These are phyloP conservation scores for Chrysochloris asiatica DNA, from an alignment of 2,113 vertebrate species.

Conservation along the genomic window DNA sequence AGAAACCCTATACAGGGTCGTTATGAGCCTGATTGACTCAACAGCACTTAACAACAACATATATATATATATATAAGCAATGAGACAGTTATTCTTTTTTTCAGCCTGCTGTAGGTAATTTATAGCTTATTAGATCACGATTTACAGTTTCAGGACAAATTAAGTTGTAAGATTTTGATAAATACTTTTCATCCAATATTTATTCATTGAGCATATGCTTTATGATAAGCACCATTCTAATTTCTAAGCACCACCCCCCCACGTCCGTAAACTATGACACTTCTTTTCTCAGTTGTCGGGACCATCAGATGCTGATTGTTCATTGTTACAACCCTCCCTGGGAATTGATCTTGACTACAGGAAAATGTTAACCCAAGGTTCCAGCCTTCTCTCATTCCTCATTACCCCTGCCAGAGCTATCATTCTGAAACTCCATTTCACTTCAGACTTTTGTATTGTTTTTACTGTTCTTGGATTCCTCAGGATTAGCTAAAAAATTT, in stretches of 20 bases:
- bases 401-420: fast-evolving
- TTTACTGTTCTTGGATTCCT: neutral
- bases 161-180: neutral
- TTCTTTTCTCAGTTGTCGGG: neutral
- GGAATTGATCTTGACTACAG: neutral
- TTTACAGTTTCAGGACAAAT: neutral
- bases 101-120: neutral
- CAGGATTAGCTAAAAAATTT: neutral
- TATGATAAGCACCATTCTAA: neutral
- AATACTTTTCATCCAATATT: neutral
- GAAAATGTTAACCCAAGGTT: neutral
- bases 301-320: neutral
- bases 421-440: neutral
- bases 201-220: neutral
- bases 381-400: neutral
- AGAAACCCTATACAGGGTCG: too few relatives aligned
- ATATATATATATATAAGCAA: too few relatives aligned
- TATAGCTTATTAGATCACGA: neutral
- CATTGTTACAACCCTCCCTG: neutral
- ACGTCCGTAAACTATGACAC: neutral
- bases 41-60: too few relatives aligned
- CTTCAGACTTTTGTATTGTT: neutral
- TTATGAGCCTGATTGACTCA: too few relatives aligned
- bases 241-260: neutral
- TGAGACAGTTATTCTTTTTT: neutral